phyloP scores from a whole-genome alignment of 2,888 invertebrate species.

The Neuroscelio doddi region DNA sequence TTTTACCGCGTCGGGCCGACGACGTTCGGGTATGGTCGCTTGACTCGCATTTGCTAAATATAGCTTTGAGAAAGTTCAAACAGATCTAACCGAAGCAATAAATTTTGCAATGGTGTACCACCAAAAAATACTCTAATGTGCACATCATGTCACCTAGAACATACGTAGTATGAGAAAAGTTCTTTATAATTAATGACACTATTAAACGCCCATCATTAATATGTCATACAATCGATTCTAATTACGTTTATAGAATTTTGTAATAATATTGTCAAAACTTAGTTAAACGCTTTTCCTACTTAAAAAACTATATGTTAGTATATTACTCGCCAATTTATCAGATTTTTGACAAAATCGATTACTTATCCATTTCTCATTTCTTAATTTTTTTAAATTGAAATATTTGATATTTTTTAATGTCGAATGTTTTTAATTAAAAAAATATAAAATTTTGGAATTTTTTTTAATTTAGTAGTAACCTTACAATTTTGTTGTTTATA shows the following conservation, averaged over 20 bases:
- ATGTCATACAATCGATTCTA: no score
- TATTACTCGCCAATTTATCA: no score
- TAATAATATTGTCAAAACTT: not conserved
- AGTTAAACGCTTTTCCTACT: not conserved
- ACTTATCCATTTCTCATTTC: no score
- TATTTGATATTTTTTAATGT: no score
- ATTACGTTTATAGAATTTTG: not conserved
- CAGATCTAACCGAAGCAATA: constrained; percentile 55
- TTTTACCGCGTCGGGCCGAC: constrained; percentile 44
- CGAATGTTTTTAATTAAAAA: no score
- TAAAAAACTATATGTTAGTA: no score
- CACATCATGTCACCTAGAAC: constrained; percentile 39
- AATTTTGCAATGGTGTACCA: constrained; percentile 53
- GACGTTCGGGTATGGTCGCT: constrained; percentile 27
- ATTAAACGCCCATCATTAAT: no score
- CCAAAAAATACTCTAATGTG: constrained; percentile 52
- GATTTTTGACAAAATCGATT: no score
- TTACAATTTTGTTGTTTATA: no score
- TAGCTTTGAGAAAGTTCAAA: constrained; percentile 52
- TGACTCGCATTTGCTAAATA: constrained; percentile 60
- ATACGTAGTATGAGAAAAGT: constrained; percentile 22
- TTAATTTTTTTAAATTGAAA: no score
- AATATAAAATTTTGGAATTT: no score
- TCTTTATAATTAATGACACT: constrained; percentile 1
- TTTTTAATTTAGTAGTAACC: no score